These are phyloP conservation scores for Byasa hedistus DNA, from an alignment of 2,888 invertebrate species.

Conservation along the genomic window DNA sequence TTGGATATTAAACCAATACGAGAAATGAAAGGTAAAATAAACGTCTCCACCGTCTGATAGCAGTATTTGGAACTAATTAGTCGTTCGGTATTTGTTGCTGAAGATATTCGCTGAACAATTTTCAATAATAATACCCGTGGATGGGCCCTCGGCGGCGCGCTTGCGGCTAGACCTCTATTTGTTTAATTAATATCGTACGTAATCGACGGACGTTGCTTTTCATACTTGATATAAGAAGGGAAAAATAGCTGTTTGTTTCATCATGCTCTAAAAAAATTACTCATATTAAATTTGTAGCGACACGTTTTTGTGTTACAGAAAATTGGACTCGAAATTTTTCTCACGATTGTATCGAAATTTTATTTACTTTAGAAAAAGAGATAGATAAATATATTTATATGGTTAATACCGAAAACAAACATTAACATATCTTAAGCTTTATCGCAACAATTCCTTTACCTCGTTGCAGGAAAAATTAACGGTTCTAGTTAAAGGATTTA, in stretches of 20 bases:
- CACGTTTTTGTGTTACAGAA: too few species aligned
- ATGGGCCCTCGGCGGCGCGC: constrained; percentile 29
- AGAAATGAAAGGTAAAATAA: constrained; percentile 23
- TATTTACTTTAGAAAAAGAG: too few species aligned
- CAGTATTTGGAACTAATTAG: constrained; percentile 30
- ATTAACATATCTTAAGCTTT: neutral
- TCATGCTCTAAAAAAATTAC: neutral
- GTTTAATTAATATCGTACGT: constrained; percentile 45
- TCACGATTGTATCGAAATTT: too few species aligned
- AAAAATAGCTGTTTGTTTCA: constrained; percentile 2
- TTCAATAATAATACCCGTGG: constrained; percentile 35
- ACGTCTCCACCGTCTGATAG: constrained; percentile 8
- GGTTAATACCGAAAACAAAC: neutral
- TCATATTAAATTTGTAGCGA: neutral
- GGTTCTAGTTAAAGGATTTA: neutral
- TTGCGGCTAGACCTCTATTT: constrained; percentile 37
- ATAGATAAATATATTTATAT: neutral
- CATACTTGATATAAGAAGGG: constrained; percentile 1
- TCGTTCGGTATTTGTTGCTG: constrained; percentile 30
- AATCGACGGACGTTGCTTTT: constrained; percentile 35
- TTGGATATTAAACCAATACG: constrained; percentile 20
- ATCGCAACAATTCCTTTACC: neutral
- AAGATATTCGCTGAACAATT: constrained; percentile 35
- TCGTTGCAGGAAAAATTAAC: neutral
- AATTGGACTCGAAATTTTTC: too few species aligned